Evolutionary conservation across 2,888 invertebrate species (phyloP).

Genomic region (Zaprionus lineosus): DNA sequence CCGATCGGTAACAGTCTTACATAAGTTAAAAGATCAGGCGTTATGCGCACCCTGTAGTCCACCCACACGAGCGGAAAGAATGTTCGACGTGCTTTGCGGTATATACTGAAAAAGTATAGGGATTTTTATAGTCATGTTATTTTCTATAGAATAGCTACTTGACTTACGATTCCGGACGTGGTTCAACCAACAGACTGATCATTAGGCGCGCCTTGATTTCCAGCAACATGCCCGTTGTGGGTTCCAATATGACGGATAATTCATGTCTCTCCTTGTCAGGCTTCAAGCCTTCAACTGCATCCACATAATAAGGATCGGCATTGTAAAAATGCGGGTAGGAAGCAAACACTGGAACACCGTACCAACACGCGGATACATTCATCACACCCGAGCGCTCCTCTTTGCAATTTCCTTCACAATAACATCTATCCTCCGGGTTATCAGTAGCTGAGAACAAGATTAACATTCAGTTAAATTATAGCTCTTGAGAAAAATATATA

Average conservation of each 20-base stretch:
- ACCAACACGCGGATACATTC: slow-evolving; percentile 89
- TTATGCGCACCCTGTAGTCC: slow-evolving; percentile 64
- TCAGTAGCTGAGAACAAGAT: slow-evolving; percentile 83
- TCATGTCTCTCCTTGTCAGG: slow-evolving; percentile 88
- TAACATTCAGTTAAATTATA: neutral
- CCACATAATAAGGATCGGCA: slow-evolving; percentile 87
- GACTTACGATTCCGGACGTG: slow-evolving; percentile 86
- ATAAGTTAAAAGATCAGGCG: slow-evolving; percentile 56
- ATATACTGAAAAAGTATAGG: slow-evolving; percentile 65
- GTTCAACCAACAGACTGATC: slow-evolving; percentile 88
- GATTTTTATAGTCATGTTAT: no score
- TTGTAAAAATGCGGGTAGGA: slow-evolving; percentile 92
- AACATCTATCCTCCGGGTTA: slow-evolving; percentile 87
- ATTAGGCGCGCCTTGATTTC: slow-evolving; percentile 90
- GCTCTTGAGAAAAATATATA: slow-evolving; percentile 9
- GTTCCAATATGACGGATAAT: slow-evolving; percentile 89
- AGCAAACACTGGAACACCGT: slow-evolving; percentile 90
- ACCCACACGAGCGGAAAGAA: slow-evolving; percentile 75
- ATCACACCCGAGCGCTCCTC: slow-evolving; percentile 87
- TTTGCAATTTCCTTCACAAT: slow-evolving; percentile 87
- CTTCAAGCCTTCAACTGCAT: slow-evolving; percentile 87
- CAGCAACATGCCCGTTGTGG: slow-evolving; percentile 89
- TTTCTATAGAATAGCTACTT: neutral
- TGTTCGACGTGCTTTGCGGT: slow-evolving; percentile 53
- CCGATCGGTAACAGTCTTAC: slow-evolving; percentile 56